Evolutionary conservation across 2,888 invertebrate species (phyloP).

Genomic region (Cyaniris semiargus): DNA sequence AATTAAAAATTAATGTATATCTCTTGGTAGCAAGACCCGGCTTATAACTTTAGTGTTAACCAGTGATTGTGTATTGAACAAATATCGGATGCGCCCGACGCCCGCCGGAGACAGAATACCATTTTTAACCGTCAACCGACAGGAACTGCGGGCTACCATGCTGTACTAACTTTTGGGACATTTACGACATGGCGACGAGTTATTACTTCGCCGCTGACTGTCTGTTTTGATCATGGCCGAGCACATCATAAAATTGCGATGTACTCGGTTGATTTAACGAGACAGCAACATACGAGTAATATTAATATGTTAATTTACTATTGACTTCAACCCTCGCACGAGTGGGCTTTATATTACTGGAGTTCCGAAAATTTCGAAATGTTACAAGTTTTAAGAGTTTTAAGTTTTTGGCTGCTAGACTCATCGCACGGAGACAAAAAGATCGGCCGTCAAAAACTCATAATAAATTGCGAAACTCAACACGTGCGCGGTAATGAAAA

Average conservation of each 20-base stretch:
- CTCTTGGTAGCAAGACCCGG: neutral
- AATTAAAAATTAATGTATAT: neutral
- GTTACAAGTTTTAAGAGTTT: too few species aligned
- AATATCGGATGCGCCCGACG: slow-evolving; percentile 15
- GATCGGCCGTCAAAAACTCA: neutral
- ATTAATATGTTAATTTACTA: too few species aligned
- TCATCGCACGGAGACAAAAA: neutral
- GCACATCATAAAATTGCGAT: too few species aligned
- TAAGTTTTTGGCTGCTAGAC: neutral
- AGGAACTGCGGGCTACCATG: neutral
- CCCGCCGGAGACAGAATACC: slow-evolving; percentile 23
- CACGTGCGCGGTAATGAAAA: slow-evolving; percentile 6
- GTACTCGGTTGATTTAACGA: too few species aligned
- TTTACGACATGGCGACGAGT: neutral
- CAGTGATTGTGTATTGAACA: slow-evolving; percentile 20
- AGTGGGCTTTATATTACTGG: too few species aligned
- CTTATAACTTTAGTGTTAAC: neutral
- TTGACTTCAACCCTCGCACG: too few species aligned
- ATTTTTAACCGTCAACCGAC: slow-evolving; percentile 18
- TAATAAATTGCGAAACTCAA: slow-evolving; percentile 16
- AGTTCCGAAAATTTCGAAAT: too few species aligned
- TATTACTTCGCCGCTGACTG: neutral
- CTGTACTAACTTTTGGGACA: neutral
- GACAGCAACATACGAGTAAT: too few species aligned
- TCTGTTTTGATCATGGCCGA: neutral